Percentiles rank a stretch among this genome's conserved stretches.
phyloP scores from a whole-genome alignment of 2,888 invertebrate species.

The Prenolepis imparis region DNA sequence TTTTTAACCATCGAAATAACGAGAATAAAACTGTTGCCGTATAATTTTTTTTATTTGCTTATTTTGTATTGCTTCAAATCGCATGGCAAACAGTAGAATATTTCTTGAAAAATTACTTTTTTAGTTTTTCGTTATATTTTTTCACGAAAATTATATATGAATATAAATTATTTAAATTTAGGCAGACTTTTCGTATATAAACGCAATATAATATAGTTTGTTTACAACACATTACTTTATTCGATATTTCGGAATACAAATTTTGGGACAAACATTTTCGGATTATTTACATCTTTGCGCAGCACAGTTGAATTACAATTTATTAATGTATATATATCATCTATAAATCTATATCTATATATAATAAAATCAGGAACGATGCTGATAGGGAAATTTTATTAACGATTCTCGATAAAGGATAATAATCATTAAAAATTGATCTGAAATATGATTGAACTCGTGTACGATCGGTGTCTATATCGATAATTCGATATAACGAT shows the following conservation, averaged over 20 bases:
- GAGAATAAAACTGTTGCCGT: neutral
- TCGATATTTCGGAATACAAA: neutral
- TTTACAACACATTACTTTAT: neutral
- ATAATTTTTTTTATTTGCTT: neutral
- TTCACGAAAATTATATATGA: neutral
- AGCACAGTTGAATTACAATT: neutral
- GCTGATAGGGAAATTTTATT: neutral
- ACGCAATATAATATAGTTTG: neutral
- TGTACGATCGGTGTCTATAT: neutral
- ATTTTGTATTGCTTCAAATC: constrained; percentile 9
- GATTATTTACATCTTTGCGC: neutral
- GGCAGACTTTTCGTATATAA: neutral
- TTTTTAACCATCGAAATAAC: constrained; percentile 29
- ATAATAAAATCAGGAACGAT: constrained; percentile 1
- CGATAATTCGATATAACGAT: constrained; percentile 16
- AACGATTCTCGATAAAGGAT: constrained; percentile 18
- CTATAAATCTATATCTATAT: neutral
- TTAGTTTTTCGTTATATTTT: neutral
- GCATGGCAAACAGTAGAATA: neutral
- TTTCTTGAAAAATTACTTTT: neutral
- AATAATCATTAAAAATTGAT: neutral
- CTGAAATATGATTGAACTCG: neutral
- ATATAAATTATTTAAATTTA: constrained; percentile 4
- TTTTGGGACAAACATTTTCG: neutral
- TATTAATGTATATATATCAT: neutral